phyloP scores from a whole-genome alignment of 2,113 vertebrate genomes.

The Oryzias woworae region DNA sequence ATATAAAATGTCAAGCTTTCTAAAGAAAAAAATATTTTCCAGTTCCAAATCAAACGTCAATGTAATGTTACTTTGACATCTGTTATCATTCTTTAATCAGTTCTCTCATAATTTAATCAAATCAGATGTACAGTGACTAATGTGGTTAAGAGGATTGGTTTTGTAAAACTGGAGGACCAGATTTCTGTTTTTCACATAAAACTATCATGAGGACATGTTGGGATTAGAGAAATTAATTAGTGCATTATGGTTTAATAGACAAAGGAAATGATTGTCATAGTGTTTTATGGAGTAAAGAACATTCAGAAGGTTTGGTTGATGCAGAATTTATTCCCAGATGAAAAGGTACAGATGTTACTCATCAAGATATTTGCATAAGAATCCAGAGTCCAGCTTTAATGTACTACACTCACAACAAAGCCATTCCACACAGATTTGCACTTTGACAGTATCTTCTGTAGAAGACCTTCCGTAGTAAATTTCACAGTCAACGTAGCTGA shows the following conservation, averaged over 20 bases:
- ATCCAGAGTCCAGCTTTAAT: too few species aligned
- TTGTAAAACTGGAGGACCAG: neutral
- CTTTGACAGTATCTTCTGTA: too few species aligned
- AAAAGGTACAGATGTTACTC: too few species aligned
- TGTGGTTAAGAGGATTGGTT: neutral
- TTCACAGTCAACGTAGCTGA: conserved; percentile 14
- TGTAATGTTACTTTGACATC: too few species aligned
- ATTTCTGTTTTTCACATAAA: conserved; percentile 11
- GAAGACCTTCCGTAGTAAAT: neutral
- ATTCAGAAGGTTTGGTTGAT: neutral
- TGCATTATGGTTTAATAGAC: conserved; percentile 4
- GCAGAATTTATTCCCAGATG: too few species aligned
- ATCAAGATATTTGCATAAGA: too few species aligned
- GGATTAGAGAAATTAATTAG: conserved; percentile 7
- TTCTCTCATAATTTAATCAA: neutral
- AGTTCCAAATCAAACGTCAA: too few species aligned
- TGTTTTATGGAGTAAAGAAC: conserved; percentile 6
- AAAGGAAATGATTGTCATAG: conserved; percentile 5
- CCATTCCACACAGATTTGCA: neutral
- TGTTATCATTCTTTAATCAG: neutral
- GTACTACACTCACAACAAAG: neutral
- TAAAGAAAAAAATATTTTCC: too few species aligned
- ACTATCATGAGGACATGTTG: conserved; percentile 1
- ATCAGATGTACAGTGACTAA: neutral
- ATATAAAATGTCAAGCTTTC: too few species aligned